These are phyloP conservation scores for Hypomesus transpacificus DNA, from an alignment of 2,113 vertebrate genomes.

Conservation along the genomic window DNA sequence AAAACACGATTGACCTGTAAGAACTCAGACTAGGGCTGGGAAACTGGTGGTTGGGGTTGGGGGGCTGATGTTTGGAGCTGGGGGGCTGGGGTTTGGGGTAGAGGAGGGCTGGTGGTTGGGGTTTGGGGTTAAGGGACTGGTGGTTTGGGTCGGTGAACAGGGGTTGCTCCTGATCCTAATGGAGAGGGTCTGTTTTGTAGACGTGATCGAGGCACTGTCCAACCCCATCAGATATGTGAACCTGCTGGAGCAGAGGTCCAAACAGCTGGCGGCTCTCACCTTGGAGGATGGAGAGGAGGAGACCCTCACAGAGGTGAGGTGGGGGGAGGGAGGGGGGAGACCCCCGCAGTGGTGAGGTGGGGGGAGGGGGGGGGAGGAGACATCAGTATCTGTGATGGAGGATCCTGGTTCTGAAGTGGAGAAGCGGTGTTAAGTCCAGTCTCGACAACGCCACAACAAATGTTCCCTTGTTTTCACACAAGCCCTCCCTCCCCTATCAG, in stretches of 20 bases:
- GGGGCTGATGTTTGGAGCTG: no score
- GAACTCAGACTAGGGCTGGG: no score
- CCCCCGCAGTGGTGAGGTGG: slow-evolving; percentile 80
- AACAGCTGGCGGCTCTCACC: slow-evolving; percentile 91
- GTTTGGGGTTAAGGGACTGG: no score
- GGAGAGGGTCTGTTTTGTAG: slow-evolving; percentile 60
- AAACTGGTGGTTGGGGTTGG: no score
- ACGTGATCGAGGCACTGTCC: slow-evolving; percentile 96
- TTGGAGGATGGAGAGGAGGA: slow-evolving; percentile 91
- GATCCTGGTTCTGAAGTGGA: no score
- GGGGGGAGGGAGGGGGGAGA: slow-evolving; percentile 53
- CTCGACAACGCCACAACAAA: not conserved
- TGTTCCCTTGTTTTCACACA: not conserved
- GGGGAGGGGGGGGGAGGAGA: not conserved
- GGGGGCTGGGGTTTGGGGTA: no score
- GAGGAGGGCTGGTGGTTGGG: no score
- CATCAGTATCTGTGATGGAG: no score
- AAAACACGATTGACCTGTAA: slow-evolving; percentile 19
- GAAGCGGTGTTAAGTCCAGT: no score
- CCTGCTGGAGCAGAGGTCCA: slow-evolving; percentile 96
- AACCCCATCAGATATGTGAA: slow-evolving; percentile 97
- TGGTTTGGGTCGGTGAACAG: no score
- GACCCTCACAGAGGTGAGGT: slow-evolving; percentile 81
- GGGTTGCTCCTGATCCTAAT: no score
- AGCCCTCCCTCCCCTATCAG: not conserved